Evolutionary conservation across 1,140 invertebrate genomes (phyloP), one percentile per base, ranked within the genome.

Genomic region (Adoxophyes honmai): DNA sequence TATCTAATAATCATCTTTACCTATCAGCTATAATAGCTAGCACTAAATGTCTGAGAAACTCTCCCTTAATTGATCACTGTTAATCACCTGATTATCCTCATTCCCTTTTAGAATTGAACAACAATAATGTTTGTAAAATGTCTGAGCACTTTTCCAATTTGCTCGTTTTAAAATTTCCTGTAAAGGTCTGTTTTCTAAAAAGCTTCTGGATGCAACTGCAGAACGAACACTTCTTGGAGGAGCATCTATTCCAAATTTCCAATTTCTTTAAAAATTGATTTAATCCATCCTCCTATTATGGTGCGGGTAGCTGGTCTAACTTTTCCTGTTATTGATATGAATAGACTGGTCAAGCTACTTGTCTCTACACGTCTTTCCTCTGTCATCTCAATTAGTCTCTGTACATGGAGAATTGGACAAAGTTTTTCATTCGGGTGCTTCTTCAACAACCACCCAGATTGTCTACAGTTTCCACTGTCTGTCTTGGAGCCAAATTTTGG

Each of bases 401-500:
- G 21, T 2, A 52, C 6, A 28, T 33, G 28, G 4, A 7, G 11
- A 6, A 52, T 34, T 52, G 51, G 51, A 35, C 51, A 52, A 4
- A 52, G 8, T 1, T 13, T 33, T 7, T 16, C 34, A 57, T 28
- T 14, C 14, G 16, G 16, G 44, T 57, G 55, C 1, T 15, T 8
- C 10, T 21, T 34, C 1, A 77, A 18, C 11, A 58, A 35, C 68
- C 70, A 78, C 0, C 75, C 73, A 21, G 71, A 75, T 51, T 76
- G 71, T 34, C 66, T 38, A 34, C 58, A 38, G 18, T 33, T 48
- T 0, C 10, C 28, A 4, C 10, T 52, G 52, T 76, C 75, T 0
- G 75, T 76, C 52, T 76, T 75, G 5, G 70, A 76, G 4, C 71
- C 71, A 64, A 76, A 76, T 10, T 8, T 11, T 11, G 73, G 75